Evolutionary conservation across 2,888 invertebrate genomes (phyloP).

Genomic region (Philopedon plagiatum): DNA sequence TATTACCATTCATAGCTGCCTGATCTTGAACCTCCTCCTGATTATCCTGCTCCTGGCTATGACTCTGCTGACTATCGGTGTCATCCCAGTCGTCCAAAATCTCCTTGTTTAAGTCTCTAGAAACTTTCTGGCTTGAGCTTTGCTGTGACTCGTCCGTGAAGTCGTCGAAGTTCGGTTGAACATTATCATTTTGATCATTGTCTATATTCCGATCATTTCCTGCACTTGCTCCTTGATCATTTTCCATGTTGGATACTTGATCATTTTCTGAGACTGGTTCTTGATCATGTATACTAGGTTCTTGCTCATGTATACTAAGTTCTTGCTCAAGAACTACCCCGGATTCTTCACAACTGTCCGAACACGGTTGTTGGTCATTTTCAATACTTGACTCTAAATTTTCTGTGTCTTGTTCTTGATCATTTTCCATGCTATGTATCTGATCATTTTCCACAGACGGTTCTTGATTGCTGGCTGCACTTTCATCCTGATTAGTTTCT

Average conservation of each 20-base stretch:
- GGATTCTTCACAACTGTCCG: background rate
- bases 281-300: background rate
- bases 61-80: slow-evolving; percentile 68
- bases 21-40: slow-evolving; percentile 47
- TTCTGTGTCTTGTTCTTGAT: no score
- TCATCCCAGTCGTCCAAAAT: slow-evolving; percentile 69
- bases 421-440: background rate
- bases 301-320: background rate
- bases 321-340: background rate
- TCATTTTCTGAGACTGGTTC: background rate
- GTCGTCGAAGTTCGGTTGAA: slow-evolving; percentile 54
- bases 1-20: slow-evolving; percentile 45
- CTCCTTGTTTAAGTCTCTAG: slow-evolving; percentile 55
- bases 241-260: background rate
- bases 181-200: slow-evolving; percentile 43
- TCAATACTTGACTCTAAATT: no score
- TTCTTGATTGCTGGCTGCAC: slow-evolving; percentile 5
- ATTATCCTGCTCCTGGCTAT: slow-evolving; percentile 51
- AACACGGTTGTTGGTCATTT: background rate
- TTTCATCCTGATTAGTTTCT: background rate
- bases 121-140: slow-evolving; percentile 46
- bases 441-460: background rate
- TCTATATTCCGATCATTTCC: slow-evolving; percentile 11
- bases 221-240: background rate
- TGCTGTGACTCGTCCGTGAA: slow-evolving; percentile 59